Evolutionary conservation across 2,888 invertebrate species (phyloP).

Genomic region (Diaphora mendica): DNA sequence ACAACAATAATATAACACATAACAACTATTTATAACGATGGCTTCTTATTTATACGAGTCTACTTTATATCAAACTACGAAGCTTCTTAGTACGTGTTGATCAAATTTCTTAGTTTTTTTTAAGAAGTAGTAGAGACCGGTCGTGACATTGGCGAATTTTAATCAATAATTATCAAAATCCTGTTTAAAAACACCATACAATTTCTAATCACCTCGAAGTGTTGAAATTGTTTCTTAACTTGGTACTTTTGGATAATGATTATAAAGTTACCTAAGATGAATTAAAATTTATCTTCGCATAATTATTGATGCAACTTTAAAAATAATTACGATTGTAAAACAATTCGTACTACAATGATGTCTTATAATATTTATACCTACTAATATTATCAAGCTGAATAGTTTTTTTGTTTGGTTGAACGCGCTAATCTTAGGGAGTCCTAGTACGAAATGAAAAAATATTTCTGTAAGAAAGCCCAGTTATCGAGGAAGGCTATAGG

Average conservation of each 20-base stretch:
- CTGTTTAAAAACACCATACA: background rate
- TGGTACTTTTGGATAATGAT: background rate
- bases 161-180: conserved; percentile 24
- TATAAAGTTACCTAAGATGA: conserved; percentile 8
- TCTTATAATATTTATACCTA: background rate
- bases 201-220: background rate
- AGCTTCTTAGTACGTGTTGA: conserved; percentile 30
- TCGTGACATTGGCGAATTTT: conserved; percentile 29
- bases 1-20: background rate
- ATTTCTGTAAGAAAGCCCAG: too few relatives aligned
- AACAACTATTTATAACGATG: conserved; percentile 9
- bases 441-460: too few relatives aligned
- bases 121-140: conserved; percentile 12
- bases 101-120: conserved; percentile 18
- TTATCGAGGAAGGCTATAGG: too few relatives aligned
- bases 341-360: background rate
- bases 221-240: background rate
- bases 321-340: background rate
- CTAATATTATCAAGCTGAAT: too few relatives aligned
- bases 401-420: too few relatives aligned
- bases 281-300: conserved; percentile 11
- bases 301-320: conserved; percentile 1
- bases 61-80: conserved; percentile 2
- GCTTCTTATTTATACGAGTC: background rate
- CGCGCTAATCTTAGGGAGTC: too few relatives aligned